Base-by-base conservation (phyloP, 2,888 invertebrate species). In the Zaprionus lineosus region DNA sequence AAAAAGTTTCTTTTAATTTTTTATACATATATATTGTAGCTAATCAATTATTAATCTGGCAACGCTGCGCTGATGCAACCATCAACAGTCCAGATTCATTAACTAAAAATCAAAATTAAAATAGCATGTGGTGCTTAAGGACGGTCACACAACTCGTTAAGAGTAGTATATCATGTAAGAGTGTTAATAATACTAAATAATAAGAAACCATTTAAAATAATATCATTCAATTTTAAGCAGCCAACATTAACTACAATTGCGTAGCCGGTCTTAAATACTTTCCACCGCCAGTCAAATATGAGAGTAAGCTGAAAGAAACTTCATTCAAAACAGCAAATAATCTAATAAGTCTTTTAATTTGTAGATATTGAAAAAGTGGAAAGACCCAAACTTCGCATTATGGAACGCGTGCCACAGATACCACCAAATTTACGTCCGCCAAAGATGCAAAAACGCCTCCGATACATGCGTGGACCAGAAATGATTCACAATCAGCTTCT, bases 381-480 rank as follows among this genome's bases (percentile, higher is more conserved):
- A 56, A 92, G 93, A 50, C 92, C 91, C 14, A 96, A 94, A 87
- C 90, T 97, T 3, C 92, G 90, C 60, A 89, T 94, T 29, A 90
- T 94, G 87, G 95, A 95, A 0, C 97, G 94, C 89, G 93, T 94
- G 0, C 97, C 96, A 0, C 91, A 91, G 29, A 93, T 93, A 75
- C 93, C 94, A 1, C 82, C 93, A 0, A 92, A 92, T 60, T 81
- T 94, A 19, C 93, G 93, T 70, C 92, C 95, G 12, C 95, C 94
- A 2, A 97, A 96, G 91, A 96, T 96, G 95, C 94, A 94, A 70
- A 98, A 96, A 86, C 92, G 92, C 46, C 90, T 97, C 1, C 91
- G 92, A n/a, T 93, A 94, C 28, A 97, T 98, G 95, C 91, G 98
- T 87, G 98, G 98, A 0, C 97, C 98, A 0, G 99, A 99, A 90